Evolutionary conservation across 2,797 vertebrate genomes (phyloP), one percentile per base, ranked within the genome.

Genomic region (Cephalopachus bancanus): DNA sequence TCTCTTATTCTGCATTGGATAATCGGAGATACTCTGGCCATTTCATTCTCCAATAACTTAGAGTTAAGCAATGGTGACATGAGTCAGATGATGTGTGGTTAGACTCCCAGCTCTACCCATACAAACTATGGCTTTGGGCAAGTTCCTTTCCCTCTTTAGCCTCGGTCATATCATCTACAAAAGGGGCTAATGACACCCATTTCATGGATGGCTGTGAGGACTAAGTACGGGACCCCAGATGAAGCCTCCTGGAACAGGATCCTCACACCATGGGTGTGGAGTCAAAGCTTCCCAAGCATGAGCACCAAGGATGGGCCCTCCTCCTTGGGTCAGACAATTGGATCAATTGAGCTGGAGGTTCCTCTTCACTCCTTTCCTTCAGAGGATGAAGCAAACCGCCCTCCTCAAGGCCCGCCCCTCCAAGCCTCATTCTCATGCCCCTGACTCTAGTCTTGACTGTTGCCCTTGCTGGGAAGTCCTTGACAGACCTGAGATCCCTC

Each of bases 61-160:
- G 15, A 26, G 7, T 5, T 4, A 9, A 60, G 79, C 3, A 5
- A 11, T 9, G 4, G 74, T 2, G 33, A 59, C 0, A 0, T 3
- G 20, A 28, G 11, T 30, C 24, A 22, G 51, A 17, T 10, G 53
- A n/a, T 3, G 11, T 11, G 20, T 7, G 7, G n/a, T 51, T 30
- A 16, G 44, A 33, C 8, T 16, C 93, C n/a, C 4, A 33, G 65
- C 53, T 75, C n/a, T 6, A 11, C 26, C 14, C 67, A 69, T 53
- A 1, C 2, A 2, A 69, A 57, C 69, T 30, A 5, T 12, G 65
- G 69, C 64, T 16, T 11, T 44, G 20, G 65, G 26, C 9, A 74
- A 28, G 62, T 16, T 15, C 20, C 26, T 2, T 49, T 22, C 1
- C 28, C 44, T 24, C 80, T 22, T 30, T 5, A 33, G 49, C 55